Base-by-base conservation (phyloP, 1,140 invertebrate genomes). In the Matsumurasca onukii region DNA sequence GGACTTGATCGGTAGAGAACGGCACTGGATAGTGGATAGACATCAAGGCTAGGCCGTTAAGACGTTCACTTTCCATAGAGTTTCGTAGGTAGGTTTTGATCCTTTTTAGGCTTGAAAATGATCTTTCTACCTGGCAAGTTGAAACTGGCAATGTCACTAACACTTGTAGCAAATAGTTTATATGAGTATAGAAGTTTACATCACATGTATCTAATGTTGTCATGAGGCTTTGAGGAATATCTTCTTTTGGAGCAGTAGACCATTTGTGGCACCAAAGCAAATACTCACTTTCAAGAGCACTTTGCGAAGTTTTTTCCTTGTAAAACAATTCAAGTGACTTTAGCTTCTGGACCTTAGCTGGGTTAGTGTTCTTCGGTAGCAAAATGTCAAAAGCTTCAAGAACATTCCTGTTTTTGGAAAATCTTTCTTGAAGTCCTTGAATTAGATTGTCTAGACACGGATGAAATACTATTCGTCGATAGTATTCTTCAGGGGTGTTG, bases 401-500 rank as follows among this genome's bases (percentile, higher is more conserved):
- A 5, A 52, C 9, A 20, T 22, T 52, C 22, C 20, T 52, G 5
- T 52, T 52, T 52, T 52, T 52, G 20, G 9, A 5, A 52, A 52
- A 52, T 20, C 20, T 12, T 5, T 52, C 49, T 52, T 12, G 9
- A 52, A 52, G 49, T 12, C 49, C 49, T 3, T 5, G 20, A 52
- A 52, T 52, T 22, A 52, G 20, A 5, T 5, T 22, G 20, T 52
- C 49, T 52, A 52, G 5, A 20, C 49, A 52, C 3, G 49, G 20
- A 12, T 5, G 5, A 20, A 52, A 52, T 52, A 3, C 20, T 52
- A 22, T n/a, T 68, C 1, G 22, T 20, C 52, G 12, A 24, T 57
- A 67, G 25, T 67, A 67, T 31, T 67, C 66, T 31, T 67, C 52
- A 29, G 52, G 12, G 1, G 22, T 66, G 9, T 22, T 27, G 25